Evolutionary conservation across 2,888 invertebrate genomes (phyloP).

Genomic region (Oxyscelio sp.): DNA sequence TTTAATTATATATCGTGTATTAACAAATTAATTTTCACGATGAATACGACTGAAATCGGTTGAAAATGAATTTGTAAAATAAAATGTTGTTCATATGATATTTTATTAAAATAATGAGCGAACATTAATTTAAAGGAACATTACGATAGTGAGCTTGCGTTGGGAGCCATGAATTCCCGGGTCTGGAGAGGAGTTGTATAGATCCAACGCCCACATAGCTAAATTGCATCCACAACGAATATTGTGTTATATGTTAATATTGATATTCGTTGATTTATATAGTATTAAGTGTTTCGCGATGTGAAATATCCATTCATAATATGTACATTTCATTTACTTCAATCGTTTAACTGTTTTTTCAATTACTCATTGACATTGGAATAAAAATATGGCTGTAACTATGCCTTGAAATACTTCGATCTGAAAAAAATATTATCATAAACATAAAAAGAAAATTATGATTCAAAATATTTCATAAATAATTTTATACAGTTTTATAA

Average conservation of each 20-base stretch:
- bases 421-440: no score
- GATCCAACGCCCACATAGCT: constrained; percentile 6
- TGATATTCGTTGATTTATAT: constrained; percentile 1
- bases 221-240: constrained; percentile 2
- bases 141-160: background rate
- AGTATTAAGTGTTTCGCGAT: background rate
- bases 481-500: no score
- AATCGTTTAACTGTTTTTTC: background rate
- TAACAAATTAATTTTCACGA: background rate
- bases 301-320: background rate
- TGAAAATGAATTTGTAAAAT: no score
- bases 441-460: no score
- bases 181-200: background rate
- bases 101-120: background rate
- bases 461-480: background rate
- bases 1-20: background rate
- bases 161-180: constrained; percentile 5
- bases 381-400: background rate
- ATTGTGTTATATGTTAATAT: constrained; percentile 3
- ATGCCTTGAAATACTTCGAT: no score
- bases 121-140: background rate
- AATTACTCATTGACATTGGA: background rate
- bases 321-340: background rate
- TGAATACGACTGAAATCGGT: background rate
- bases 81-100: no score